Evolutionary conservation across 2,797 vertebrate species (phyloP), one percentile per base, ranked within the genome.

Genomic region (Acipenser transmontanus): DNA sequence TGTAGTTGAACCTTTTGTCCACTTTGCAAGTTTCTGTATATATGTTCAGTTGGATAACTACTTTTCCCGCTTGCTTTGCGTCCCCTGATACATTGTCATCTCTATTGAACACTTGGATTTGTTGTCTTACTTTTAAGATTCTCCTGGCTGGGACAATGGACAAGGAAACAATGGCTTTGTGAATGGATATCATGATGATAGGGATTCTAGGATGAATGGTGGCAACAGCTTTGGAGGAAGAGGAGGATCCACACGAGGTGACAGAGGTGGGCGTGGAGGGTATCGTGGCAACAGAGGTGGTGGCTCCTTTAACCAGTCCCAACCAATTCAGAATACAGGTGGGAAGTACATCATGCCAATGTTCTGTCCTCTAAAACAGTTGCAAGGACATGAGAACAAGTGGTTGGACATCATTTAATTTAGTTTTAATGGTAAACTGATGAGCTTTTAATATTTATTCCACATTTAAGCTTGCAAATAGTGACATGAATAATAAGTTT

Each of bases 141-240:
- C 84, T 73, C 73, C 88, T 68, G 89, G 82, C 66, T 93, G 89
- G 88, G 89, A 88, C 11, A 72, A 75, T 7, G 79, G 74, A 60
- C 88, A 74, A 80, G 69, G 85, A 71, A 86, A 81, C 84, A 93
- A 92, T 79, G 91, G 89, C 78, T 92, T 87, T 83, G 84, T 89
- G 77, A 93, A 94, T 78, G 92, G 91, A 69, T 91, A 82, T 80
- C 85, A 91, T 8, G 91, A 91, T 72, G 81, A 79, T 63, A 71
- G 79, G 64, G 74, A 92, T 78, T 87, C 83, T 82, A 88, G 88
- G 69, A 74, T 89, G 76, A 94, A 92, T 66, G 88, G 91, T 65
- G 77, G 80, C 59, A 89, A 84, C 74, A 13, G 83, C 69, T 88
- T 77, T 62, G 84, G 71, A 72, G 87, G 87, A 65, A 85, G 89